These are phyloP conservation scores for Lithobates sylvaticus DNA, from an alignment of 2,797 vertebrate species.

Conservation along the genomic window DNA sequence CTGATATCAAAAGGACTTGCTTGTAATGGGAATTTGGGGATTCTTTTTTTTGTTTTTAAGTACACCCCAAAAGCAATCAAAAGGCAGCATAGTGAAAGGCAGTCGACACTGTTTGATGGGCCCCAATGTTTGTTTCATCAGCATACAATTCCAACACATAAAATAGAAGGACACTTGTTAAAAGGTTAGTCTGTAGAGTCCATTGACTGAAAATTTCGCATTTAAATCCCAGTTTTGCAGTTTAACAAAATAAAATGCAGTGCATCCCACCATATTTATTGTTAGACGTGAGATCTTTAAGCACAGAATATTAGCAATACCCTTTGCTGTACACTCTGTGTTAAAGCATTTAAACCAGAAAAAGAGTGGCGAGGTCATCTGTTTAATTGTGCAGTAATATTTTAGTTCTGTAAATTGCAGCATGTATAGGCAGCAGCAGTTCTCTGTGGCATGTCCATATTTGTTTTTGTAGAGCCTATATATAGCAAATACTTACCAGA, in stretches of 20 bases:
- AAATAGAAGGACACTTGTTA: not conserved
- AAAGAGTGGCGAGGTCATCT: not conserved
- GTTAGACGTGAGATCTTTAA: not conserved
- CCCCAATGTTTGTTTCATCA: not conserved
- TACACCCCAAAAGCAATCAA: no score
- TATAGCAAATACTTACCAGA: slow-evolving; percentile 13
- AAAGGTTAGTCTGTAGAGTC: not conserved
- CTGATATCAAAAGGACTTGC: not conserved
- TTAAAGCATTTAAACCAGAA: not conserved
- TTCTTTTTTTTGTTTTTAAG: not conserved
- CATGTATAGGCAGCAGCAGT: slow-evolving; percentile 19
- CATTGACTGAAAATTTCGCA: not conserved
- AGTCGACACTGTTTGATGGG: not conserved
- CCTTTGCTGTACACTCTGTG: not conserved
- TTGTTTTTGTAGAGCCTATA: slow-evolving; percentile 13
- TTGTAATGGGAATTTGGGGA: not conserved
- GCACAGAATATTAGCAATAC: slow-evolving; percentile 31
- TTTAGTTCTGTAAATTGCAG: slow-evolving; percentile 32
- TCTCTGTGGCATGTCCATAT: slow-evolving; percentile 30
- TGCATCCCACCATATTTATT: not conserved
- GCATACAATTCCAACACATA: not conserved
- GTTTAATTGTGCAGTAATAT: not conserved
- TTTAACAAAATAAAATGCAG: not conserved
- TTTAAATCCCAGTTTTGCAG: not conserved
- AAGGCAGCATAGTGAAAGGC: no score